These are phyloP conservation scores for Nyctibius bracteatus DNA, from an alignment of 2,113 vertebrate species.

Conservation along the genomic window DNA sequence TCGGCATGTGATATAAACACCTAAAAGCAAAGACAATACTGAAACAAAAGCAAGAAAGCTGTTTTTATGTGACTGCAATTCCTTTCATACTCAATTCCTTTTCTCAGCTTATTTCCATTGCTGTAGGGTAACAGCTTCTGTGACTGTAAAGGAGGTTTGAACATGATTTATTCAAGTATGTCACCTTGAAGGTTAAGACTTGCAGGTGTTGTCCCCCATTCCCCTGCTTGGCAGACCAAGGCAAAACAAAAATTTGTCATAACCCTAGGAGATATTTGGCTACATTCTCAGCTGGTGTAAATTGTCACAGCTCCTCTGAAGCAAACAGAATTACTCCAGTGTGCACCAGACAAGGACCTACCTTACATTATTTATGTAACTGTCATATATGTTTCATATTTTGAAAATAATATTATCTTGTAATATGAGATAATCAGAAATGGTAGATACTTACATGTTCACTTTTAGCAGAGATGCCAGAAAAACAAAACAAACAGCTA, in stretches of 20 bases:
- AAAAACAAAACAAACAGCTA: background rate
- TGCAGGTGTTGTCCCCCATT: background rate
- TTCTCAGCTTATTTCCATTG: conserved; percentile 37
- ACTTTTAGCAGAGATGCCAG: background rate
- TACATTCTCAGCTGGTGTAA: background rate
- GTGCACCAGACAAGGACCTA: background rate
- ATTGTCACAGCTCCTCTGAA: background rate
- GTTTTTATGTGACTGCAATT: conserved; percentile 23
- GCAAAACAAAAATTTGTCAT: background rate
- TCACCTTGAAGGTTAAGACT: conserved; percentile 57
- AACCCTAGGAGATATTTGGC: background rate
- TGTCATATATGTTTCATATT: background rate
- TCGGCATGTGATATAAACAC: background rate
- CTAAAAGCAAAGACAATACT: conserved; percentile 30
- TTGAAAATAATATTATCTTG: background rate
- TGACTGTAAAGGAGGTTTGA: conserved; percentile 43
- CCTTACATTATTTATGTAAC: background rate
- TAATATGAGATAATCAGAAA: background rate
- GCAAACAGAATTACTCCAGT: background rate
- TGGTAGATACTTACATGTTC: background rate
- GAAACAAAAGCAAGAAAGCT: conserved; percentile 31
- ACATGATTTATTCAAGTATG: conserved; percentile 45
- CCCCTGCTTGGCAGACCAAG: background rate
- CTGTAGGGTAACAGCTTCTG: conserved; percentile 36
- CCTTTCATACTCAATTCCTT: conserved; percentile 37